phyloP scores from a whole-genome alignment of 2,888 invertebrate genomes.

The Caenorhabditis plicata region DNA sequence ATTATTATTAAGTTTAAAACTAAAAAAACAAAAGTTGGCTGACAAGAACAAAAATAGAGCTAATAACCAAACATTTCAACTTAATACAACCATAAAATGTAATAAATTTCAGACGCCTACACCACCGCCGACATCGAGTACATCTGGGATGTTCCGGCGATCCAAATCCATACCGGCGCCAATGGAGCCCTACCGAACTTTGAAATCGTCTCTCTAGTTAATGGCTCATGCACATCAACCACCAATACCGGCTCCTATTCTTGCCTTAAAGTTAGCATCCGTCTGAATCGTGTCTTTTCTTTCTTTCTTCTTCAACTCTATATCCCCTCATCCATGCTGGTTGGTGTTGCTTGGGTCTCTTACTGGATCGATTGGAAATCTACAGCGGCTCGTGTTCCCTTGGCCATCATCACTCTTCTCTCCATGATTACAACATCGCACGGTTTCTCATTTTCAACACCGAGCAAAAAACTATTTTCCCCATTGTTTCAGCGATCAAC shows the following conservation, averaged over 20 bases:
- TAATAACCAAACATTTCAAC: background rate
- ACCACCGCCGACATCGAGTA: conserved; percentile 93
- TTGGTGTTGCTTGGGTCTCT: conserved; percentile 60
- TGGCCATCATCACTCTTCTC: conserved; percentile 64
- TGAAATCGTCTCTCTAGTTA: conserved; percentile 86
- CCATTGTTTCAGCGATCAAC: conserved; percentile 56
- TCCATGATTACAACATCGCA: conserved; percentile 66
- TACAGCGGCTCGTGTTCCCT: conserved; percentile 64
- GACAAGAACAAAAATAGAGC: background rate
- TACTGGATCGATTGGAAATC: conserved; percentile 66
- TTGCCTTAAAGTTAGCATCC: conserved; percentile 61
- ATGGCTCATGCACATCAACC: conserved; percentile 92
- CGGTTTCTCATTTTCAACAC: too few relatives aligned
- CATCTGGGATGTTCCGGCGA: conserved; percentile 85
- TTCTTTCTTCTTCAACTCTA: conserved; percentile 65
- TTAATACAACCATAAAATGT: background rate
- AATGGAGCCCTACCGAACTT: conserved; percentile 80
- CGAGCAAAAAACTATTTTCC: background rate
- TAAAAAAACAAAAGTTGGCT: background rate
- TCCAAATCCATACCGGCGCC: conserved; percentile 69
- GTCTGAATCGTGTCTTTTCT: conserved; percentile 64
- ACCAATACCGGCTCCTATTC: conserved; percentile 82
- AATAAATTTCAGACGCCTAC: conserved; percentile 84
- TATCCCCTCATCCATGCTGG: conserved; percentile 54
- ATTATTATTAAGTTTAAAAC: too few relatives aligned